Evolutionary conservation across 1,140 invertebrate species (phyloP).

Genomic region (Bombus soroeensis): DNA sequence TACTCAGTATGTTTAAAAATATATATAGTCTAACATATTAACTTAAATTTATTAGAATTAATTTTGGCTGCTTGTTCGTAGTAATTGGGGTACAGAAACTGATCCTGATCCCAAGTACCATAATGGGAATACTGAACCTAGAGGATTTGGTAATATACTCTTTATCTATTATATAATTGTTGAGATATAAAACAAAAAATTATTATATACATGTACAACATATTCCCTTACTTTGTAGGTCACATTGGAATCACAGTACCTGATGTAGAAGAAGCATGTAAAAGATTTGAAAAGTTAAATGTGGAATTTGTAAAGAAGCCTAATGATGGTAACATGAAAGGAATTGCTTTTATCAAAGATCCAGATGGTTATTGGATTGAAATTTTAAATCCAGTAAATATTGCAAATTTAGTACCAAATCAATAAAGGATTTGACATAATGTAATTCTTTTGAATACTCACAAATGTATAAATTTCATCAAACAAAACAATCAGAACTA

Average conservation of each 20-base stretch:
- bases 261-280: slow-evolving; percentile 93
- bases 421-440: slow-evolving; percentile 57
- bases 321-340: slow-evolving; percentile 96
- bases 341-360: slow-evolving; percentile 96
- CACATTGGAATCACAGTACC: slow-evolving; percentile 96
- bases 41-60: slow-evolving; percentile 9
- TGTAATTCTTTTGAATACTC: slow-evolving; percentile 38
- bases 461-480: slow-evolving; percentile 37
- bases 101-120: slow-evolving; percentile 92
- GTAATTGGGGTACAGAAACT: slow-evolving; percentile 97
- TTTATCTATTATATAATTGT: slow-evolving; percentile 29
- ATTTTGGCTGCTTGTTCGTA: slow-evolving; percentile 81
- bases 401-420: slow-evolving; percentile 74
- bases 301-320: slow-evolving; percentile 96
- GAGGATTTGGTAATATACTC: slow-evolving; percentile 89
- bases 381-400: slow-evolving; percentile 89
- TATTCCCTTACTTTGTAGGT: slow-evolving; percentile 81
- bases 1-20: slow-evolving; percentile 89
- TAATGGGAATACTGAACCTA: slow-evolving; percentile 95
- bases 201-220: slow-evolving; percentile 26
- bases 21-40: neutral
- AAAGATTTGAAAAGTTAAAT: slow-evolving; percentile 92
- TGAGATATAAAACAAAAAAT: slow-evolving; percentile 1
- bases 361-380: slow-evolving; percentile 99
- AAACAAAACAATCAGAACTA: slow-evolving; percentile 37